These are phyloP conservation scores for Nyctibius bracteatus DNA, from an alignment of 2,113 vertebrate genomes.

Conservation along the genomic window DNA sequence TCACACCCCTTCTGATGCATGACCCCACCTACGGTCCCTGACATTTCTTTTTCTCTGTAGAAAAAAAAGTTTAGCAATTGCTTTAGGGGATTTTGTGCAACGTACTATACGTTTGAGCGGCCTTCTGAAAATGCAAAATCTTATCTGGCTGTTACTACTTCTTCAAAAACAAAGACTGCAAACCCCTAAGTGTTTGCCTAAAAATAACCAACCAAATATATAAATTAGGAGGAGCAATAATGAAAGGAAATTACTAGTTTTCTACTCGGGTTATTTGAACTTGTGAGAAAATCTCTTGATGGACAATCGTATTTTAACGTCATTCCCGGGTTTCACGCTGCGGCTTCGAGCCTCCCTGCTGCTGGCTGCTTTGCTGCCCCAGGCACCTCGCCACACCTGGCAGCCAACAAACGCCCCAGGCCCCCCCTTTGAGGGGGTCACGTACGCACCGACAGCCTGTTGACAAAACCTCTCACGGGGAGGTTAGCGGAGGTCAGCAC, in stretches of 20 bases:
- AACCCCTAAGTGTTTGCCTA: background rate
- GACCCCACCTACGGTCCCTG: background rate
- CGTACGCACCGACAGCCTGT: accelerated
- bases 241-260: background rate
- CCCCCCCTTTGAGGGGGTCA: background rate
- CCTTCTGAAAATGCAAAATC: background rate
- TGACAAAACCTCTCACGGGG: background rate
- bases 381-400: background rate
- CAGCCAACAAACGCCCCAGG: background rate
- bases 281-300: background rate
- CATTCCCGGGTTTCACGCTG: background rate
- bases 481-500: background rate
- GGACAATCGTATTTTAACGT: background rate
- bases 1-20: accelerated
- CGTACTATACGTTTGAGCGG: accelerated
- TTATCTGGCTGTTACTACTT: background rate
- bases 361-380: background rate
- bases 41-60: background rate
- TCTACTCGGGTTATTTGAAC: background rate
- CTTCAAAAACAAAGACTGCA: background rate
- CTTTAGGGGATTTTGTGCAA: background rate
- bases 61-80: background rate
- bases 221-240: background rate
- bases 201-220: background rate
- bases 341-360: background rate